Percentiles rank a stretch among this genome's conserved stretches.
These are phyloP conservation scores for Taenioides sp. DNA, from an alignment of 2,797 vertebrate species.

Conservation along the genomic window DNA sequence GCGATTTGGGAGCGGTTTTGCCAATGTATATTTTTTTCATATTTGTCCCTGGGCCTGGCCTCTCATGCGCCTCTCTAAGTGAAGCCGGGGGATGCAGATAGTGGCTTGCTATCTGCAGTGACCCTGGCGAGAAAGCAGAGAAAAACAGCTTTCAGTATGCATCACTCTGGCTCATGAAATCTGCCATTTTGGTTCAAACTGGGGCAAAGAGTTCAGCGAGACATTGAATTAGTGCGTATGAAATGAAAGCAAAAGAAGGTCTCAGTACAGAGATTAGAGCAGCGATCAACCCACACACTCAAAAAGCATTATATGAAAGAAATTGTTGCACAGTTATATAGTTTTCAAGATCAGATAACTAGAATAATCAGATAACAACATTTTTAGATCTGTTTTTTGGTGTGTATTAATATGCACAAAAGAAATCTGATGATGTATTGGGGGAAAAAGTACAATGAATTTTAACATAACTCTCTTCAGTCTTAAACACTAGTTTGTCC, in stretches of 20 bases:
- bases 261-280: background rate
- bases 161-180: background rate
- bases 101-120: slow-evolving; percentile 76
- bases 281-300: background rate
- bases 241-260: background rate
- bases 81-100: slow-evolving; percentile 77
- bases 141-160: slow-evolving; percentile 71
- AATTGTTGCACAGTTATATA: too few relatives aligned
- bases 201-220: slow-evolving; percentile 3
- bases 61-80: slow-evolving; percentile 72
- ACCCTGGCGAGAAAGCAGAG: slow-evolving; percentile 80
- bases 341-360: background rate
- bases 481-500: too few relatives aligned
- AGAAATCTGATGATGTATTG: too few relatives aligned
- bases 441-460: too few relatives aligned
- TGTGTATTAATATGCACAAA: too few relatives aligned
- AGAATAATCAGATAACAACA: too few relatives aligned
- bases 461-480: too few relatives aligned
- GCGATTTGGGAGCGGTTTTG: slow-evolving; percentile 79
- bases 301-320: background rate
- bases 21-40: slow-evolving; percentile 85
- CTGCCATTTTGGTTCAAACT: background rate
- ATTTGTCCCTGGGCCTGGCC: slow-evolving; percentile 67
- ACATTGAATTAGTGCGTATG: background rate
- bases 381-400: too few relatives aligned